Evolutionary conservation across 2,888 invertebrate genomes (phyloP).

Genomic region (Dermolepida albohirtum): DNA sequence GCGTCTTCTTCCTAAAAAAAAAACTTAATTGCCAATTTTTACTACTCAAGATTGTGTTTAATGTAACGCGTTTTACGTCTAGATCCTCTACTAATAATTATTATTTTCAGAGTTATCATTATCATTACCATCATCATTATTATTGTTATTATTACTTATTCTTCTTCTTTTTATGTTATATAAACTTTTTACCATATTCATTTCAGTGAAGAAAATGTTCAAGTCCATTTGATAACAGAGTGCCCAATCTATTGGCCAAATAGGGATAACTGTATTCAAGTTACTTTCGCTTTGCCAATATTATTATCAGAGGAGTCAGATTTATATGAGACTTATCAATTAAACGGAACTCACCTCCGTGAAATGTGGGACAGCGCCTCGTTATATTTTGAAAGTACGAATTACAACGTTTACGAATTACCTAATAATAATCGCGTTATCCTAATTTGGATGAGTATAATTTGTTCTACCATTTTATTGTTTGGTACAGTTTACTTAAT

Average conservation of each 20-base stretch:
- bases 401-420: conserved; percentile 38
- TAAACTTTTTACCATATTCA: background rate
- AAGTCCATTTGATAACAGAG: conserved; percentile 35
- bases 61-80: too few species aligned
- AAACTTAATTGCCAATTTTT: too few species aligned
- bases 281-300: conserved; percentile 48
- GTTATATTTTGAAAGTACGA: background rate
- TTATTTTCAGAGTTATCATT: too few species aligned
- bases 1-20: too few species aligned
- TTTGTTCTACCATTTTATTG: conserved; percentile 7
- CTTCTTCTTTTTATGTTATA: too few species aligned
- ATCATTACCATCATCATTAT: too few species aligned
- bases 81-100: too few species aligned
- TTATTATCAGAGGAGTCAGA: conserved; percentile 9
- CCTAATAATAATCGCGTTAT: conserved; percentile 30
- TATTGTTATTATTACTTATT: too few species aligned
- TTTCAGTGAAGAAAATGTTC: conserved; percentile 28
- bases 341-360: conserved; percentile 43
- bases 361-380: conserved; percentile 48
- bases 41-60: too few species aligned
- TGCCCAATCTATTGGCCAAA: conserved; percentile 49
- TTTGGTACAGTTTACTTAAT: conserved; percentile 17
- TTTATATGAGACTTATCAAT: conserved; percentile 43
- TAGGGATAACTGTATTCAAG: conserved; percentile 42
- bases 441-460: conserved; percentile 7